phyloP scores from a whole-genome alignment of 2,113 vertebrate genomes.

The Coptodon bakossiorum region DNA sequence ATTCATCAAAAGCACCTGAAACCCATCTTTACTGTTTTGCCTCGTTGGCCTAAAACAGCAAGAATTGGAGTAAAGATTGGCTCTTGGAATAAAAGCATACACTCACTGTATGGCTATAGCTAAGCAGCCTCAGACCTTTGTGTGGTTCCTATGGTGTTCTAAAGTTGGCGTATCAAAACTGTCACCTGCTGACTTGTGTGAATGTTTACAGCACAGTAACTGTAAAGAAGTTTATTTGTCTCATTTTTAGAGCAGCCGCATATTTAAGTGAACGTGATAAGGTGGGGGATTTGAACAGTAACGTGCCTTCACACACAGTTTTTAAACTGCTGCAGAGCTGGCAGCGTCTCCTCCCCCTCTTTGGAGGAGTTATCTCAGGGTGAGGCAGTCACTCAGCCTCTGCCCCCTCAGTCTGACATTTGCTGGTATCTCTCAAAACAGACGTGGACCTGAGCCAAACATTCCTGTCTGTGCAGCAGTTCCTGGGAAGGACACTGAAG shows the following conservation, averaged over 20 bases:
- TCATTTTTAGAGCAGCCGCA: background rate
- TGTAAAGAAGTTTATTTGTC: background rate
- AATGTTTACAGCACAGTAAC: background rate
- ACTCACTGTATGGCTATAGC: background rate
- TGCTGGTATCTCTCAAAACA: conserved; percentile 30
- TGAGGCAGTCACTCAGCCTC: background rate
- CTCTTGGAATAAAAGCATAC: background rate
- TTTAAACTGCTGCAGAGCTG: background rate
- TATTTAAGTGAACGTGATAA: background rate
- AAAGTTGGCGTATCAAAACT: background rate
- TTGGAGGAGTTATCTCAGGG: background rate
- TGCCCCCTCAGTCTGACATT: background rate
- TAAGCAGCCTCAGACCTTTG: background rate
- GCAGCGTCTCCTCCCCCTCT: background rate
- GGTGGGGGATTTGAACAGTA: background rate
- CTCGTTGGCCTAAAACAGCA: background rate
- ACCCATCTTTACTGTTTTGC: background rate
- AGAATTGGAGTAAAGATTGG: background rate
- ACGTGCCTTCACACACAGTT: background rate
- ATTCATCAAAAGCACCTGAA: background rate
- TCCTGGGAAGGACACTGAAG: conserved; percentile 11
- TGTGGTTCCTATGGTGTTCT: background rate
- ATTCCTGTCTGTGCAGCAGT: conserved; percentile 31
- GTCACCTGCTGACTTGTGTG: background rate
- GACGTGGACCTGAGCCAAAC: background rate